Base-by-base conservation (phyloP, 92 coral and sea anemone species). In the Metridium senile region DNA sequence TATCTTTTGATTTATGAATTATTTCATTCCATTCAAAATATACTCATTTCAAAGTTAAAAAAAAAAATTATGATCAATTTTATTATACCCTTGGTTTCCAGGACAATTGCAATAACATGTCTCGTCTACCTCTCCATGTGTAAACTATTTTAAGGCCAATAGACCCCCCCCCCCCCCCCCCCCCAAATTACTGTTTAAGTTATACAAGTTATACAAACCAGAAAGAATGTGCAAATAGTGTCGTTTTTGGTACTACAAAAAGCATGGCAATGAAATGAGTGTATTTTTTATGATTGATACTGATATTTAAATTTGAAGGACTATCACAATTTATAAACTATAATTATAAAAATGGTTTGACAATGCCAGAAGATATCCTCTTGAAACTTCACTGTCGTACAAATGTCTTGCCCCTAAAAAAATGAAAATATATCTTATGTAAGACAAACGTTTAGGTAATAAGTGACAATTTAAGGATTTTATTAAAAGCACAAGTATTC, bases 401-500 rank as follows among this genome's bases (percentile, higher is more conserved):
- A 74, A 93, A 93, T 20, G 98, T 93, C 91, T 91, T 93, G 81
- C 98, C 98, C 68, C 98, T 93, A 79, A 0, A 80, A 89, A 22
- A 33, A 28, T 81, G n/a, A 23, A 53, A 53, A 53, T 8, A 18
- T 13, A 13, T 2, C 2, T 16, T 64, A 18, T 49, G 19, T 51
- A n/a, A 1, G 62, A 19, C 22, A 33, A 56, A 30, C 9, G 43
- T 52, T 13, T 2, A 16, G 26, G 1, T 17, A 26, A 51, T 64
- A 34, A 26, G 1, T 65, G 1, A n/a, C n/a, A 7, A n/a, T n/a
- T n/a, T n/a, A n/a, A n/a, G n/a, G n/a, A n/a, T n/a, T n/a, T n/a
- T n/a, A n/a, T n/a, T n/a, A n/a, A n/a, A n/a, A n/a, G n/a, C n/a
- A n/a, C n/a, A n/a, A n/a, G n/a, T n/a, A n/a, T n/a, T 39, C 49